A percentile compares a stretch with the other conserved stretches of the same genome.
These are phyloP conservation scores for Melanotaenia boesemani DNA, from an alignment of 2,797 vertebrate genomes.

Conservation along the genomic window DNA sequence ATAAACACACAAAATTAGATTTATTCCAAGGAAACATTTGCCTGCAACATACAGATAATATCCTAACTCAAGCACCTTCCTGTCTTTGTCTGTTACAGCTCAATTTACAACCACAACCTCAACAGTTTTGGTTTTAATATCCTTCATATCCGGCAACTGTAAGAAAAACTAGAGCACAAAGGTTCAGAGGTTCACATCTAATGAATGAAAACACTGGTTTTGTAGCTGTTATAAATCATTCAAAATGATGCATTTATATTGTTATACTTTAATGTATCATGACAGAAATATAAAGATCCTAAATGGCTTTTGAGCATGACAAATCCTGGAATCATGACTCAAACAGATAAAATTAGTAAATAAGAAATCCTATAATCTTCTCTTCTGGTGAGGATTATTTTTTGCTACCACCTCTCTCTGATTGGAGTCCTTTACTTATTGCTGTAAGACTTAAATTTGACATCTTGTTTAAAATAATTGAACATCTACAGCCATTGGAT, in stretches of 20 bases:
- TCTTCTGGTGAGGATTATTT: neutral
- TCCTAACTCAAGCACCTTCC: neutral
- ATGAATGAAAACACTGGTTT: neutral
- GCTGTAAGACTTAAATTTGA: neutral
- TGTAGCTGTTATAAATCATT: neutral
- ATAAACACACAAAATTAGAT: constrained; percentile 7
- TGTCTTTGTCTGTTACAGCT: constrained; percentile 4
- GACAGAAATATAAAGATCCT: neutral
- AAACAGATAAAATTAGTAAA: neutral
- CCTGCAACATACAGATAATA: neutral
- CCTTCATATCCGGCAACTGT: neutral
- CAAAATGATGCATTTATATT: neutral
- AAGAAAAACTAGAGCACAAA: neutral
- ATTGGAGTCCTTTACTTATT: neutral
- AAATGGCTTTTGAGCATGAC: neutral
- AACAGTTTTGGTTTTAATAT: neutral
- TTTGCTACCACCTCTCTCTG: neutral
- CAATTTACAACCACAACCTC: neutral
- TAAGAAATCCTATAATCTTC: neutral
- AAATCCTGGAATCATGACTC: neutral
- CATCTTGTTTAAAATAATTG: neutral
- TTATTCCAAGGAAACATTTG: constrained; percentile 4
- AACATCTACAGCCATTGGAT: neutral
- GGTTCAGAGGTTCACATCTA: neutral
- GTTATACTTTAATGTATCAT: neutral